phyloP scores from a whole-genome alignment of 1,140 invertebrate genomes.

The Scaptomyza hsui region DNA sequence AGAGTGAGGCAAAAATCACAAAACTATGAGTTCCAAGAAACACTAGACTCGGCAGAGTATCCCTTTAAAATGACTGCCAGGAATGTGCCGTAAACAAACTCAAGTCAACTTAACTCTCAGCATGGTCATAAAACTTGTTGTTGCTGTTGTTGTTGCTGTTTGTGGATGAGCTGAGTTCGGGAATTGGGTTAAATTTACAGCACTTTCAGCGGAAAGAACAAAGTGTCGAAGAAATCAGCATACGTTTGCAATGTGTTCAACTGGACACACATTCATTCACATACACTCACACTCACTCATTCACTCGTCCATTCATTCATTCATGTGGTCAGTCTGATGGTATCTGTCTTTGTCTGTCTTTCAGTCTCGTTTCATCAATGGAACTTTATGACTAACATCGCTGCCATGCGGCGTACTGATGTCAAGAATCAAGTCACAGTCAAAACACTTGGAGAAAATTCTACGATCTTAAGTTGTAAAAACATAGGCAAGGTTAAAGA shows the following conservation, averaged over 20 bases:
- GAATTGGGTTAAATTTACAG: constrained; percentile 64
- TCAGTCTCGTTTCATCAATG: constrained; percentile 58
- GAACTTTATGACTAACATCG: constrained; percentile 40
- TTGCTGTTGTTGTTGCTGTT: constrained; percentile 13
- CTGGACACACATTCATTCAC: constrained; percentile 7
- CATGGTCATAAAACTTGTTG: constrained; percentile 49
- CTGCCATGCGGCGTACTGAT: constrained; percentile 20
- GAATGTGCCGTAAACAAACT: constrained; percentile 58
- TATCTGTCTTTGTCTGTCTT: neutral
- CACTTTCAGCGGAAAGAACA: constrained; percentile 54
- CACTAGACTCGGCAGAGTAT: constrained; percentile 52
- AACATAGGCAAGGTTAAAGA: too few species aligned
- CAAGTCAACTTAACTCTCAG: constrained; percentile 7
- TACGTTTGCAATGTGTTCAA: constrained; percentile 64
- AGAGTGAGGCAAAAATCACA: constrained; percentile 22
- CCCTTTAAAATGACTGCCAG: constrained; percentile 36
- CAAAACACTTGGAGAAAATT: neutral
- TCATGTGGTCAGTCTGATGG: constrained; percentile 46
- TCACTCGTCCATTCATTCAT: constrained; percentile 22
- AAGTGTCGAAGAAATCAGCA: constrained; percentile 49
- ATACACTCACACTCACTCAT: constrained; percentile 25
- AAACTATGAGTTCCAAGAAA: constrained; percentile 59
- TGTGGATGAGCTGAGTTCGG: constrained; percentile 16
- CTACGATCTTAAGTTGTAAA: too few species aligned
- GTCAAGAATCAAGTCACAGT: constrained; percentile 4